Evolutionary conservation across 2,113 vertebrate genomes (phyloP).

Genomic region (Cygnus buccinator): DNA sequence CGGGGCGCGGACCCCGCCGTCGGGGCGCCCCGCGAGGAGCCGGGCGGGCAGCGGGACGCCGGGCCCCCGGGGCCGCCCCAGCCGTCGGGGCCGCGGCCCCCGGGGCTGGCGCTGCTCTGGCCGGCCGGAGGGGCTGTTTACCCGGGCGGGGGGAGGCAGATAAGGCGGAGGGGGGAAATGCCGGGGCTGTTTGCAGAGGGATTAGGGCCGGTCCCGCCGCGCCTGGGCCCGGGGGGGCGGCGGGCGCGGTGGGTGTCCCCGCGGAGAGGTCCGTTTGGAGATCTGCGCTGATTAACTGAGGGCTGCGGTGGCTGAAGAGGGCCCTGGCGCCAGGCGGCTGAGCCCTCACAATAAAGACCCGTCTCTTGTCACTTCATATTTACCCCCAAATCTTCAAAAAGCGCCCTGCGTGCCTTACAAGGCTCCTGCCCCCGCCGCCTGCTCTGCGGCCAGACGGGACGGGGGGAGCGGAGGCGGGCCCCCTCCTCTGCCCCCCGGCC

Average conservation of each 20-base stretch:
- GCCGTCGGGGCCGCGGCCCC: neutral
- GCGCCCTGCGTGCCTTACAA: slow-evolving; percentile 63
- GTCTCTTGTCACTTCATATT: slow-evolving; percentile 93
- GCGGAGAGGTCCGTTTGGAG: slow-evolving; percentile 69
- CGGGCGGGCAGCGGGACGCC: neutral
- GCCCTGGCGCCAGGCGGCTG: slow-evolving; percentile 90
- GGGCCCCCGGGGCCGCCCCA: neutral
- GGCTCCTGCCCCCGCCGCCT: slow-evolving; percentile 48
- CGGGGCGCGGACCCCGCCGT: no score
- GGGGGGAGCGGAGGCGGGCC: neutral
- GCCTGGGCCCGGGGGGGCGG: slow-evolving; percentile 36
- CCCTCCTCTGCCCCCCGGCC: neutral
- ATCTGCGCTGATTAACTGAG: slow-evolving; percentile 79
- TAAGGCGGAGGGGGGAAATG: neutral
- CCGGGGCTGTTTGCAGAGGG: slow-evolving; percentile 40
- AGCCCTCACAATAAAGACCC: slow-evolving; percentile 87
- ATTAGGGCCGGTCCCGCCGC: slow-evolving; percentile 34
- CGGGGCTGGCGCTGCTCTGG: neutral
- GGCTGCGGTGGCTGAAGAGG: slow-evolving; percentile 79
- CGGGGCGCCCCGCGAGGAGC: neutral
- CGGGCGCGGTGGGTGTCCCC: slow-evolving; percentile 58
- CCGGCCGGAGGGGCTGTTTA: neutral
- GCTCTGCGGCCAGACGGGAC: neutral
- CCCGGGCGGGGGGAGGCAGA: neutral
- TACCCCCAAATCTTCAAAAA: slow-evolving; percentile 81